Percentiles rank a stretch among this genome's conserved stretches.
Evolutionary conservation across 1,140 invertebrate species (phyloP).

Genomic region (Spodoptera litura): DNA sequence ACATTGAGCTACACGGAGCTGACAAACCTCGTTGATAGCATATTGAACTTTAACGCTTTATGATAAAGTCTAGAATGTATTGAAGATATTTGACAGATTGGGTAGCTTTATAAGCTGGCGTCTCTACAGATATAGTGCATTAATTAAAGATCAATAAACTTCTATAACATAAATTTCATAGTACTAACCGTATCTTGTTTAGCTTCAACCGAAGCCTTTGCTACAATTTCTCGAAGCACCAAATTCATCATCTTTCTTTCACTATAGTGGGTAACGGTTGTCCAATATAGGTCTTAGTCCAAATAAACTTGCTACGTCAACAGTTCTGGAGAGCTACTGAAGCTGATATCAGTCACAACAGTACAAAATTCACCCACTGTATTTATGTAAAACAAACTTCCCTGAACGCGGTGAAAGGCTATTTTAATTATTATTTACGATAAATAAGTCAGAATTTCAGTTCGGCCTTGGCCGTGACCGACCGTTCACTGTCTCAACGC

Average conservation of each 20-base stretch:
- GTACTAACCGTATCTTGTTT: slow-evolving; percentile 75
- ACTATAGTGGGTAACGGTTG: slow-evolving; percentile 55
- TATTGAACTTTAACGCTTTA: too few relatives aligned
- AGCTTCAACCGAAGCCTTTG: slow-evolving; percentile 73
- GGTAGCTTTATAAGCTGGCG: too few relatives aligned
- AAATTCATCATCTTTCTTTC: slow-evolving; percentile 78
- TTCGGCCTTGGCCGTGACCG: slow-evolving; percentile 83
- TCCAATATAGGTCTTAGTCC: slow-evolving; percentile 14
- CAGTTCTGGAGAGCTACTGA: not conserved
- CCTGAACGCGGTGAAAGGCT: slow-evolving; percentile 65
- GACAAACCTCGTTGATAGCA: too few relatives aligned
- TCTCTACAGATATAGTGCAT: not conserved
- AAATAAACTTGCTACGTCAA: slow-evolving; percentile 16
- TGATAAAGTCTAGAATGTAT: too few relatives aligned
- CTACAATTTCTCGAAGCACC: slow-evolving; percentile 77
- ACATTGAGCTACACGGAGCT: too few relatives aligned
- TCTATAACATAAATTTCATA: not conserved
- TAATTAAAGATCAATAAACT: slow-evolving; percentile 12
- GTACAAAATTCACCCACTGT: slow-evolving; percentile 23
- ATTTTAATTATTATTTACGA: slow-evolving; percentile 64
- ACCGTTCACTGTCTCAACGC: slow-evolving; percentile 75
- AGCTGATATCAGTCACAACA: not conserved
- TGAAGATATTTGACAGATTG: too few relatives aligned
- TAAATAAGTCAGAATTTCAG: slow-evolving; percentile 60
- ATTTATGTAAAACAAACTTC: slow-evolving; percentile 57